Percentiles rank a stretch among this genome's conserved stretches.
These are phyloP conservation scores for Anas bahamensis DNA, from an alignment of 2,797 vertebrate genomes.

Conservation along the genomic window DNA sequence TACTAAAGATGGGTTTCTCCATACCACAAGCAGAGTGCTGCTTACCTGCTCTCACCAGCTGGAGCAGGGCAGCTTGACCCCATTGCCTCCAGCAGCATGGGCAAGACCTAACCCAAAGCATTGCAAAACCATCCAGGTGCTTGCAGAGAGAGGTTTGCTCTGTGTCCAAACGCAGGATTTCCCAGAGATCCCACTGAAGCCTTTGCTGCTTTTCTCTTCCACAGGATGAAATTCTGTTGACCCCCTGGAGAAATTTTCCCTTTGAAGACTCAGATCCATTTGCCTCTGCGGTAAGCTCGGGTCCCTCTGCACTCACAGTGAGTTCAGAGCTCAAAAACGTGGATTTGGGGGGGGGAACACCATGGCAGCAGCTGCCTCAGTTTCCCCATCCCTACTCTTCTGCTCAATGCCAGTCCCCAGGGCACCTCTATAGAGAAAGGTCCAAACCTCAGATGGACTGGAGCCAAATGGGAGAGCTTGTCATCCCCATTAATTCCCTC, in stretches of 20 bases:
- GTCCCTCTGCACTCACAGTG: fast-evolving
- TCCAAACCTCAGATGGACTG: background rate
- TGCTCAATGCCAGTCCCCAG: background rate
- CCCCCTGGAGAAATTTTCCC: background rate
- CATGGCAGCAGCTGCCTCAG: background rate
- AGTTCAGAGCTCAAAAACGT: background rate
- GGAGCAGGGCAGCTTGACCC: background rate
- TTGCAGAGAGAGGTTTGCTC: background rate
- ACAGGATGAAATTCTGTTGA: slow-evolving; percentile 47
- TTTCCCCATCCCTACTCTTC: background rate
- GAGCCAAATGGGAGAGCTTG: background rate
- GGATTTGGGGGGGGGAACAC: background rate
- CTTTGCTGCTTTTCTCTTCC: background rate
- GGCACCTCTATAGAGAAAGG: background rate
- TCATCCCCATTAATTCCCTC: background rate
- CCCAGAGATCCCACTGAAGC: background rate
- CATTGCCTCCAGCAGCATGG: fast-evolving
- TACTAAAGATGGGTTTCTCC: background rate
- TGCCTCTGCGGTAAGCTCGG: background rate
- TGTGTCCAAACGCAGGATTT: fast-evolving
- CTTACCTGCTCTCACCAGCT: background rate
- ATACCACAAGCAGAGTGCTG: background rate
- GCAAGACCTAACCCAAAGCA: background rate
- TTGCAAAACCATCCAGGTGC: fast-evolving
- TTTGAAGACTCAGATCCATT: background rate